phyloP scores from a whole-genome alignment of 2,888 invertebrate species.

The Pemphredon lugubris region DNA sequence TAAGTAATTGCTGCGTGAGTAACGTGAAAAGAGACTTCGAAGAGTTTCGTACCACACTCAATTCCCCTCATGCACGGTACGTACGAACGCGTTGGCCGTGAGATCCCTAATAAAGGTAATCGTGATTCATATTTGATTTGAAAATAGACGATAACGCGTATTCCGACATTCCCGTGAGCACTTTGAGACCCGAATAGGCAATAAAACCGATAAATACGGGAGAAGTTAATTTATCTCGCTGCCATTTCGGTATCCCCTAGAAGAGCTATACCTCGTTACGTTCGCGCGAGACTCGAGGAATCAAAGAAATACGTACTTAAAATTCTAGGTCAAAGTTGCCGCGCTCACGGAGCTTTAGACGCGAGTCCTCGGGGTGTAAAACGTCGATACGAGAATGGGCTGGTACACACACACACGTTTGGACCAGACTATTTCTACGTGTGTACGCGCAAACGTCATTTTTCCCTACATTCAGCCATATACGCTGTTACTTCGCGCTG shows the following conservation, averaged over 20 bases:
- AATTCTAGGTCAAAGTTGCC: slow-evolving; percentile 50
- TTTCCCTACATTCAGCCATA: slow-evolving; percentile 20
- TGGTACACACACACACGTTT: no score
- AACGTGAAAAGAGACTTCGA: no score
- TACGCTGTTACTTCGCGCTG: slow-evolving; percentile 16
- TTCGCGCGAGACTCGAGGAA: slow-evolving; percentile 15
- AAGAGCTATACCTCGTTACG: slow-evolving; percentile 45
- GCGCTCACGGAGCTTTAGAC: slow-evolving; percentile 18
- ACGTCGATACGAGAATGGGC: slow-evolving; percentile 32
- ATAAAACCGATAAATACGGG: slow-evolving; percentile 13
- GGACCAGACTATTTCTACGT: no score
- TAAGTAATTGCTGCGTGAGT: no score
- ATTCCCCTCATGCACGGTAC: no score
- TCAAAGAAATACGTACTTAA: slow-evolving; percentile 41
- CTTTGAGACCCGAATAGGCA: slow-evolving; percentile 14
- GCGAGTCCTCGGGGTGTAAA: slow-evolving; percentile 15
- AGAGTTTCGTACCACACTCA: no score
- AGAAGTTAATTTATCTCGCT: slow-evolving; percentile 1
- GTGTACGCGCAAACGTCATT: slow-evolving; percentile 43
- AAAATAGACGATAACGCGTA: no score
- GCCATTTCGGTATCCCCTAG: slow-evolving; percentile 31
- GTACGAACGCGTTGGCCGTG: no score
- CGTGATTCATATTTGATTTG: no score
- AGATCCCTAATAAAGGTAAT: no score
- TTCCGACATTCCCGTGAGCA: no score